A percentile compares a stretch with the other conserved stretches of the same genome.
phyloP scores from a whole-genome alignment of 2,797 vertebrate species.

The Eulemur rubriventer region DNA sequence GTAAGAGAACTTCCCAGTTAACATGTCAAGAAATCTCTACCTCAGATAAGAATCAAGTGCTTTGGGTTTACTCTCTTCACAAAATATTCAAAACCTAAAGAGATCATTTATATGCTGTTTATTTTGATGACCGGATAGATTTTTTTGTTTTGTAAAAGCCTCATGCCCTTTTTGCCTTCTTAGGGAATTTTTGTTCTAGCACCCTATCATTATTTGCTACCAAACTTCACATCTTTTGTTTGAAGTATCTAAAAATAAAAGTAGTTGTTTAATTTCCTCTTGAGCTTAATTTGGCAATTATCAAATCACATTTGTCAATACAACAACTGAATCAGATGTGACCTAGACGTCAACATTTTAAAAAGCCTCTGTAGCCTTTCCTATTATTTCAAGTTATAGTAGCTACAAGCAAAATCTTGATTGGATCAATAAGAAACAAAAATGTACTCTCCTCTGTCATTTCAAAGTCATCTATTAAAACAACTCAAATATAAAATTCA shows the following conservation, averaged over 20 bases:
- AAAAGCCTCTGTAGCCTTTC: conserved; percentile 73
- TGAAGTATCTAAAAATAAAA: conserved; percentile 78
- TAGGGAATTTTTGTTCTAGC: not conserved
- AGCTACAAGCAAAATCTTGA: conserved; percentile 78
- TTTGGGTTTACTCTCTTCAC: conserved; percentile 5
- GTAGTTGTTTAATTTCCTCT: conserved; percentile 75
- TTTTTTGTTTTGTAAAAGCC: conserved; percentile 70
- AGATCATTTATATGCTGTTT: conserved; percentile 66
- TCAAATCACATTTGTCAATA: conserved; percentile 82
- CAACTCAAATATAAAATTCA: conserved; percentile 82
- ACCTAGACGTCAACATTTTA: conserved; percentile 67
- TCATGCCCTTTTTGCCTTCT: conserved; percentile 10
- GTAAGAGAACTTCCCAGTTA: conserved; percentile 50
- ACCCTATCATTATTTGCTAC: conserved; percentile 66
- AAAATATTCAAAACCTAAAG: conserved; percentile 68
- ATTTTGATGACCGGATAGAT: conserved; percentile 67
- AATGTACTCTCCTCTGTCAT: conserved; percentile 83
- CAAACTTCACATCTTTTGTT: conserved; percentile 73
- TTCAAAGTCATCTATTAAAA: conserved; percentile 84
- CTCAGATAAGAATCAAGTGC: conserved; percentile 64
- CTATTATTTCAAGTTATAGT: conserved; percentile 80
- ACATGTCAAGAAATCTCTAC: conserved; percentile 47
- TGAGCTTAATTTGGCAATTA: conserved; percentile 79
- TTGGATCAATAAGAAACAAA: conserved; percentile 81
- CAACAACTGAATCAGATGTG: conserved; percentile 74